Percentiles rank a stretch among this genome's conserved stretches.
Conservation (phyloP, 2,113 vertebrate genomes). For the Vidua macroura region DNA sequence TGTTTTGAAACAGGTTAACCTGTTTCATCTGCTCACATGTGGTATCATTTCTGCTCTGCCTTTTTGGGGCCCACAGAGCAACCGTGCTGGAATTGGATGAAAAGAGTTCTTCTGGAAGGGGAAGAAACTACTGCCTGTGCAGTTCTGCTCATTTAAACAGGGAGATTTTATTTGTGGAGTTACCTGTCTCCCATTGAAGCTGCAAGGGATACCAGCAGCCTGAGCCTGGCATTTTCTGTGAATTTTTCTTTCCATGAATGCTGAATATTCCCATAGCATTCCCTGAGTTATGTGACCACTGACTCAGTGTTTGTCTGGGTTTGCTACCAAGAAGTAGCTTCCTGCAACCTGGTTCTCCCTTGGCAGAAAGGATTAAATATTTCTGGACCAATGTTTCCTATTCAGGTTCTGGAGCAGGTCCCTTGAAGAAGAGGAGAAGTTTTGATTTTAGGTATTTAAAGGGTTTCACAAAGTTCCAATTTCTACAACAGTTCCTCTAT, state of each 20-base stretch:
- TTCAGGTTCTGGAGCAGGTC: neutral
- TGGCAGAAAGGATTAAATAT: neutral
- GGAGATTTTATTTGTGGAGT: neutral
- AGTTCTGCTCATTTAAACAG: neutral
- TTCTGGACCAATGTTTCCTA: neutral
- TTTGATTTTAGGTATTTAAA: neutral
- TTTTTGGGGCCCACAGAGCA: neutral
- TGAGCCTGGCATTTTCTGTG: neutral
- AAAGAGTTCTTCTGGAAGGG: neutral
- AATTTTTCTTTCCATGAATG: neutral
- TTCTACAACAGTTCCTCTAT: neutral
- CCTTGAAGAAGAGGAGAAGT: neutral
- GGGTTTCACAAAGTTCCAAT: neutral
- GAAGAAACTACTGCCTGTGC: neutral
- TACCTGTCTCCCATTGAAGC: neutral
- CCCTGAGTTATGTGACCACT: neutral
- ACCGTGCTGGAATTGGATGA: neutral
- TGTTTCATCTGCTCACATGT: conserved; percentile 5
- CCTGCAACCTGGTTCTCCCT: neutral
- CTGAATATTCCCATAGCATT: neutral
- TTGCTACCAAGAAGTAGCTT: neutral
- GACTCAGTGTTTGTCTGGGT: neutral
- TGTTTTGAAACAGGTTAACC: conserved; percentile 3
- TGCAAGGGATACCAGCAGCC: neutral
- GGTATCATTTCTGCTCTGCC: neutral